Evolutionary conservation across 2,888 invertebrate genomes (phyloP).

Genomic region (Pilophorus perplexus): DNA sequence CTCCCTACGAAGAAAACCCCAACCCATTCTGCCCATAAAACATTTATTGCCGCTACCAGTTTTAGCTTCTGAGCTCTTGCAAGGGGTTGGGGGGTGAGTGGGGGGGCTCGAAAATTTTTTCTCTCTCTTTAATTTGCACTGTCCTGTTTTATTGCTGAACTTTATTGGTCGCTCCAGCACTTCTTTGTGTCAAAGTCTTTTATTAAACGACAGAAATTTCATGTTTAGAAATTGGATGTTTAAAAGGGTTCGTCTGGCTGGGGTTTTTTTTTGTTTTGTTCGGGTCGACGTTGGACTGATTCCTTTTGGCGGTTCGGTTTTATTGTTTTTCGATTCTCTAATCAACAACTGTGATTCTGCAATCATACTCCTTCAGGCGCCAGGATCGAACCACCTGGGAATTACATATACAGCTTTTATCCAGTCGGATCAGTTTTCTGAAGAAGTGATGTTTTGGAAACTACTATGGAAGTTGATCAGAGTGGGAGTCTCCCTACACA

Average conservation of each 20-base stretch:
- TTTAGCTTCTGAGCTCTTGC: constrained; percentile 17
- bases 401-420: too few species aligned
- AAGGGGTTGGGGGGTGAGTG: not conserved
- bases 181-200: constrained; percentile 34
- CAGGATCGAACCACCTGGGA: too few species aligned
- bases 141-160: constrained; percentile 37
- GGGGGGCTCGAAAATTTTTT: constrained; percentile 9
- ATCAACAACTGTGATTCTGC: too few species aligned
- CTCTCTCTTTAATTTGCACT: constrained; percentile 38
- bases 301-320: too few species aligned
- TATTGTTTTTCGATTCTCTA: too few species aligned
- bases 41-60: constrained; percentile 37
- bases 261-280: too few species aligned
- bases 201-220: constrained; percentile 38
- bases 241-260: constrained; percentile 32
- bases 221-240: constrained; percentile 40
- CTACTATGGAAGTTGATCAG: too few species aligned
- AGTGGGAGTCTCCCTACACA: too few species aligned
- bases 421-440: too few species aligned
- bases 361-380: too few species aligned
- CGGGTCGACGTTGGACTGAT: too few species aligned
- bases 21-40: constrained; percentile 33
- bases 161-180: constrained; percentile 36
- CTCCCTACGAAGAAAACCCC: constrained; percentile 22
- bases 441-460: too few species aligned